phyloP scores from a whole-genome alignment of 2,113 vertebrate species.

The Nettapus auritus region DNA sequence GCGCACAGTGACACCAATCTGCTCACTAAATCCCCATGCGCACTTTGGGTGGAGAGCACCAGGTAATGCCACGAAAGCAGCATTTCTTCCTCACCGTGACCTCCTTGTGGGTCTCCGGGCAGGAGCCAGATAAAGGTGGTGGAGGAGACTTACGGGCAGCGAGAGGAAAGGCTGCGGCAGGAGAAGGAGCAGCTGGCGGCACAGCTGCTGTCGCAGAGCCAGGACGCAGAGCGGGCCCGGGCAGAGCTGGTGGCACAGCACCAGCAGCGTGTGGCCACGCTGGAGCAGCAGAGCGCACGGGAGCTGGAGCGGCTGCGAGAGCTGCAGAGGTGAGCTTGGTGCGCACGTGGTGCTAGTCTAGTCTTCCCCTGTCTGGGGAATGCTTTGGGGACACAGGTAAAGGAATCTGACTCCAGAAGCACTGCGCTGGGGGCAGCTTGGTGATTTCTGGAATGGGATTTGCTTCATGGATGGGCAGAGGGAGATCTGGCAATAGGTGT shows the following conservation, averaged over 20 bases:
- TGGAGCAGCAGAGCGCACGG: constrained; percentile 79
- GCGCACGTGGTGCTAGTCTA: fast-evolving
- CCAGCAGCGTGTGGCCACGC: constrained; percentile 79
- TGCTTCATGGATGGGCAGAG: background rate
- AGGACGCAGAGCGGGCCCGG: constrained; percentile 72
- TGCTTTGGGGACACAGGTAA: fast-evolving
- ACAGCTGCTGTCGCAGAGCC: constrained; percentile 67
- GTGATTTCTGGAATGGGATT: background rate
- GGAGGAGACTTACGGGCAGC: constrained; percentile 78
- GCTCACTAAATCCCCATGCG: background rate
- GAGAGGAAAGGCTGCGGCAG: constrained; percentile 72
- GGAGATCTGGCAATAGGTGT: background rate
- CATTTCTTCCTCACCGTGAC: background rate
- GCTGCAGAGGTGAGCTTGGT: constrained; percentile 82
- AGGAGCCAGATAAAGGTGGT: constrained; percentile 83
- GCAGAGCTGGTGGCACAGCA: constrained; percentile 81
- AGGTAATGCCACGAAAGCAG: background rate
- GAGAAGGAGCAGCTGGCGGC: constrained; percentile 82
- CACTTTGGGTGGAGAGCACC: background rate
- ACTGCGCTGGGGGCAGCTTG: background rate
- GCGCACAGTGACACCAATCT: fast-evolving
- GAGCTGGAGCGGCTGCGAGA: constrained; percentile 85
- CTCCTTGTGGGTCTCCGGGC: background rate
- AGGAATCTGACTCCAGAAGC: background rate
- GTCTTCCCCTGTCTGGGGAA: background rate